Evolutionary conservation across 1,140 invertebrate species (phyloP).

Genomic region (Lordiphosa stackelbergi): DNA sequence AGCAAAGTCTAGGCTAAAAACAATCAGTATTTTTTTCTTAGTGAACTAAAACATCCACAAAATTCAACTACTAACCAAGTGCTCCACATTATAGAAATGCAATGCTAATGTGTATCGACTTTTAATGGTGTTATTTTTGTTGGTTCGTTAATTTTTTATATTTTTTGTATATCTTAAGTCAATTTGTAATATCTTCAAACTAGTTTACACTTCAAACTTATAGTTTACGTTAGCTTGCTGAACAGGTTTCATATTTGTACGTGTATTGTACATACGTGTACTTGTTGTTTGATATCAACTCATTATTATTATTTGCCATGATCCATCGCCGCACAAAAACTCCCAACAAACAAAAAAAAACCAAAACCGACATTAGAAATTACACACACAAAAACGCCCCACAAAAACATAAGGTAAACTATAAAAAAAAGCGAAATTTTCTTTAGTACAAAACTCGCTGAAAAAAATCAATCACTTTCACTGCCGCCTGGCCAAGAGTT

Average conservation of each 20-base stretch:
- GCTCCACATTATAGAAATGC: too few species aligned
- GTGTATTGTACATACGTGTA: too few species aligned
- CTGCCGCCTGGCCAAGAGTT: constrained; percentile 40
- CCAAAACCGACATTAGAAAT: not conserved
- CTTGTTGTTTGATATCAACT: constrained; percentile 4
- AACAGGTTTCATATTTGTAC: constrained; percentile 41
- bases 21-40: too few species aligned
- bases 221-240: constrained; percentile 19
- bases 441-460: constrained; percentile 9
- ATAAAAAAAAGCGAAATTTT: constrained; percentile 56
- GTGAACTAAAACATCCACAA: too few species aligned
- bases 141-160: too few species aligned
- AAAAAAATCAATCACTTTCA: constrained; percentile 72
- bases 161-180: too few species aligned
- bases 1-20: too few species aligned
- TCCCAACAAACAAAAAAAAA: not conserved
- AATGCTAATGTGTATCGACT: too few species aligned
- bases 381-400: constrained; percentile 9
- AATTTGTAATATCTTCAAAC: too few species aligned
- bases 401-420: not conserved
- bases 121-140: too few species aligned
- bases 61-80: too few species aligned
- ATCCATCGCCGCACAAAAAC: constrained; percentile 32
- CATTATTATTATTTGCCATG: constrained; percentile 39
- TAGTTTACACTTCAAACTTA: not conserved